Evolutionary conservation across 2,113 vertebrate species (phyloP), one percentile per base, ranked within the genome.

Genomic region (Neolamprologus longior): DNA sequence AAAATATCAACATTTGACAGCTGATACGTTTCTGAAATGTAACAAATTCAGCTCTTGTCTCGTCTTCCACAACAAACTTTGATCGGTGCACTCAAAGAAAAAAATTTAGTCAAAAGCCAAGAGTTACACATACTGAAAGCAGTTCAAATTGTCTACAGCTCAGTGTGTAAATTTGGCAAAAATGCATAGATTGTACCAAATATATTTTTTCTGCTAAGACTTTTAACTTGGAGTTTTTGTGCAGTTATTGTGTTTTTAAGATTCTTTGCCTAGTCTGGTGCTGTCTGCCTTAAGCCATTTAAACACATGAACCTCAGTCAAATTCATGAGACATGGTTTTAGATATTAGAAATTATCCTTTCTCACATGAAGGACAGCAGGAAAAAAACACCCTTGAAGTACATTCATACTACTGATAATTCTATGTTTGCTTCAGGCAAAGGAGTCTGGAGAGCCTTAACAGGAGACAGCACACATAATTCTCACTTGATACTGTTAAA

Each of bases 321-420:
- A 14, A 2, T 68, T 68, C 33, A 40, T 0, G n/a, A 68, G 63
- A 40, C 0, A 14, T 21, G 0, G 35, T 42, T 42, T 9, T 21
- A 14, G 37, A 73, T 73, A 0, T 26, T 26, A 26, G 24, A 26
- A 7, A 42, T 71, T 6, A 24, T 71, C 37, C 66, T 71, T 45
- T 21, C 14, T 19, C 15, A 63, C 58, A 33, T 33, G 58, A 63
- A 33, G 58, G 28, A 3, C 12, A 57, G 54, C 54, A 26, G 54
- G 54, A 57, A 57, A 13, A 55, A 57, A 57, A 28, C 24, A 26
- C 4, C 24, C 24, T 57, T 26, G 24, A 57, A 26, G 21, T 61
- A 66, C 17, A 66, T 66, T 37, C 17, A 37, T 2, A 68, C 35
- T 42, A 2, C 12, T 71, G 12, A 24, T 24, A 42, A 42, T 71